Evolutionary conservation across 2,888 invertebrate species (phyloP), one percentile per base, ranked within the genome.

Genomic region (Pantelozetes paolii): DNA sequence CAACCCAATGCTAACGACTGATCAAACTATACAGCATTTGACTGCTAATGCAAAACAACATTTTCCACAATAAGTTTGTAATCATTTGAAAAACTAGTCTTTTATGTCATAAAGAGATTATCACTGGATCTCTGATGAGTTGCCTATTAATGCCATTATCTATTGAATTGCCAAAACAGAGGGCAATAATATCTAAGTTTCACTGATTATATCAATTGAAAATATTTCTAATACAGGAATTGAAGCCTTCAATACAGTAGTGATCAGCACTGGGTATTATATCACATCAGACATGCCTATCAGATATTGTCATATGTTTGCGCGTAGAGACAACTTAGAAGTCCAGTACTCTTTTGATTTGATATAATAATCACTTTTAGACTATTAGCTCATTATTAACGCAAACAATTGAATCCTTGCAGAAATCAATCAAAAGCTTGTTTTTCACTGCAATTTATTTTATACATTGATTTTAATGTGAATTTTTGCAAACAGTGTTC

Each of bases 241-340:
- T 23, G 8, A 57, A 23, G 32, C 30, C 3, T 28, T 59, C 18
- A 59, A 62, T 32, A 32, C 62, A 62, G 62, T 62, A 30, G 62
- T 62, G 62, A 50, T 59, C 54, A 23, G 62, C 32, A 36, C 32
- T 62, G 32, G 20, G 62, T 32, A 54, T n/a, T 36, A 36, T 5
- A 36, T 54, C 54, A 54, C 23, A 62, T 30, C 36, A 62, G 62
- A 36, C 62, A 62, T 62, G 62, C 62, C 62, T 62, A 62, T 62
- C 62, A 62, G 62, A 30, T 62, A 62, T 32, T 62, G 62, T 62
- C 62, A 62, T 62, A 62, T 62, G 62, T 62, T 62, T 62, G 20
- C 20, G 62, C 62, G 32, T 62, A 62, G 62, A 62, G 30, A 62
- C 62, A 62, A 28, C 62, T 62, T 62, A 28, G 13, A 28, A 62